Base-by-base conservation (phyloP, 2,888 invertebrate genomes). In the Diaprepes abbreviatus region DNA sequence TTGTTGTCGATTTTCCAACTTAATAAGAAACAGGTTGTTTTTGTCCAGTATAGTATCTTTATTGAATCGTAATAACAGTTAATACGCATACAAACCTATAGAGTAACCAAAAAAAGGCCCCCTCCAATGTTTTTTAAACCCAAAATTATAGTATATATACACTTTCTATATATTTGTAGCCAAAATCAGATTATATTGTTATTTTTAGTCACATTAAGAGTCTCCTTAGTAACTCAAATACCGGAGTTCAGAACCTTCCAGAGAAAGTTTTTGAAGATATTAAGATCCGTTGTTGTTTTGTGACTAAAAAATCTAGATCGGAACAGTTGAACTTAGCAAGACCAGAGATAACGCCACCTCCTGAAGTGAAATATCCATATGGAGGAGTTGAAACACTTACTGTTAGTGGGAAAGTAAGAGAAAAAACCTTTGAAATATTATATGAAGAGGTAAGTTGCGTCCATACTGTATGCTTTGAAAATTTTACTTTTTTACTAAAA, bases 271-370 rank as follows among this genome's bases (percentile, higher is more conserved):
- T 94, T 14, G 94, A 94, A 84, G 93, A 95, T 80, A 92, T 94
- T 54, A 91, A 90, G 86, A 93, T 94, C 14, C 89, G 95, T 74
- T 91, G 93, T 16, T 97, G 97, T 82, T 96, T 97, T 86, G 94
- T 96, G 12, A 93, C 94, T 1, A 91, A 88, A 31, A 86, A 90
- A 33, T 88, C 89, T 58, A 88, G 96, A 74, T 91, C 93, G 1
- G 85, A 86, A 72, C 86, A 87, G 77, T 85, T 88, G 76, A 80
- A 81, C 50, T 81, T 85, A 1, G 81, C 83, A 7, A 79, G 86
- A 69, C 83, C 87, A 28, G 85, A 79, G 28, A 76, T 87, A 64
- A 78, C 81, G 38, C 84, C 88, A 12, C 86, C 89, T 52, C 91
- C 90, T 0, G 86, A 88, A 72, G 88, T 92, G 0, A 86, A 88